Evolutionary conservation across 2,113 vertebrate species (phyloP).

Genomic region (Xiphophorus hellerii): DNA sequence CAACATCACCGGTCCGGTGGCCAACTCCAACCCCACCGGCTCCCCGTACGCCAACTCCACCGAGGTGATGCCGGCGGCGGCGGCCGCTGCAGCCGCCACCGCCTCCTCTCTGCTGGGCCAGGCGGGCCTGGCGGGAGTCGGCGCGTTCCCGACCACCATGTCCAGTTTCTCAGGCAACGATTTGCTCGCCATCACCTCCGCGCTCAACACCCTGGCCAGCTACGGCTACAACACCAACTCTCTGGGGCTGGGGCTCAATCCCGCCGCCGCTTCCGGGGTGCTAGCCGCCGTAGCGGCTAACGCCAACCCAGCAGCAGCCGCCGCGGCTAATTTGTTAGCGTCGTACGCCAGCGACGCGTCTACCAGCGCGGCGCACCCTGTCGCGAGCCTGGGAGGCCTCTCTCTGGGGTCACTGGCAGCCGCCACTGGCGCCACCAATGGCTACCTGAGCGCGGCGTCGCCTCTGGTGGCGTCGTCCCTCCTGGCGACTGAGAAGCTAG

Average conservation of each 20-base stretch:
- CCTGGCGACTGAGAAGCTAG: conserved; percentile 89
- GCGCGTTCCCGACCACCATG: conserved; percentile 88
- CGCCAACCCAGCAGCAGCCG: conserved; percentile 89
- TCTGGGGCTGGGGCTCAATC: conserved; percentile 90
- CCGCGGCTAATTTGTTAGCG: conserved; percentile 89
- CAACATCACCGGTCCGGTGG: conserved; percentile 92
- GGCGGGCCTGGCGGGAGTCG: conserved; percentile 85
- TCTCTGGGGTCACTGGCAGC: conserved; percentile 87
- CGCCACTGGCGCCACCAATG: conserved; percentile 87
- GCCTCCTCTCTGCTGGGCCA: conserved; percentile 90
- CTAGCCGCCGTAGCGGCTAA: conserved; percentile 89
- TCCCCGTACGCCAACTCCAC: conserved; percentile 93
- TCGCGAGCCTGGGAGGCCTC: conserved; percentile 83
- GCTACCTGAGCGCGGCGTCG: conserved; percentile 88
- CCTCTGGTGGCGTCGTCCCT: conserved; percentile 88
- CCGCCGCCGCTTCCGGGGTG: conserved; percentile 88
- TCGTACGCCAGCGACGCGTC: conserved; percentile 90
- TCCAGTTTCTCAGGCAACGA: conserved; percentile 92
- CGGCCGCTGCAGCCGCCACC: conserved; percentile 81
- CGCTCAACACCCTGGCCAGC: conserved; percentile 93
- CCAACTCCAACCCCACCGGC: conserved; percentile 96
- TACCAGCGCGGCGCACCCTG: conserved; percentile 78
- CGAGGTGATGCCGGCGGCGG: conserved; percentile 86
- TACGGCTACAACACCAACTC: conserved; percentile 96
- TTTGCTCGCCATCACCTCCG: conserved; percentile 91